Percentiles rank a stretch among this genome's conserved stretches.
These are phyloP conservation scores for Agrypnus murinus DNA, from an alignment of 2,888 invertebrate species.

Conservation along the genomic window DNA sequence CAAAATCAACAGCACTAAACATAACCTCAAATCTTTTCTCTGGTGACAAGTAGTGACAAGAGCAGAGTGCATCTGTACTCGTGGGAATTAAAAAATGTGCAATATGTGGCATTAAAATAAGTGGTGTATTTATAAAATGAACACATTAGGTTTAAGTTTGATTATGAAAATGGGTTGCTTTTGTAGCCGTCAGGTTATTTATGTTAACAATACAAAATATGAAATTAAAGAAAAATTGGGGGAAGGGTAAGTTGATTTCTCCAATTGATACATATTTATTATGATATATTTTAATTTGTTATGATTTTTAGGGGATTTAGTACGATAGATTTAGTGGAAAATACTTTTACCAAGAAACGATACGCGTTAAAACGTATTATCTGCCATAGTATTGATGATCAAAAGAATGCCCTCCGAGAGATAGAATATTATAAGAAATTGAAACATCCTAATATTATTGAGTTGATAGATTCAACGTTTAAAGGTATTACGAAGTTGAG, in stretches of 20 bases:
- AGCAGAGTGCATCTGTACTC: not conserved
- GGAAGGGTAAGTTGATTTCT: constrained; percentile 80
- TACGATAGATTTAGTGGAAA: constrained; percentile 84
- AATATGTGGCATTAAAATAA: constrained; percentile 14
- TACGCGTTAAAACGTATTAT: constrained; percentile 87
- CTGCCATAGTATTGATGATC: constrained; percentile 87
- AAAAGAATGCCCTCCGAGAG: constrained; percentile 81
- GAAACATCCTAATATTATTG: constrained; percentile 83
- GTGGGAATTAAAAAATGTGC: not conserved
- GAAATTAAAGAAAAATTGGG: constrained; percentile 81
- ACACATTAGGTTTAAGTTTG: constrained; percentile 80
- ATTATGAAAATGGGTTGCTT: constrained; percentile 85
- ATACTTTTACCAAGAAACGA: constrained; percentile 76
- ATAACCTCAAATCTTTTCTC: constrained; percentile 35
- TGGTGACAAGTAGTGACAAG: too few species aligned
- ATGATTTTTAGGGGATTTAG: constrained; percentile 83
- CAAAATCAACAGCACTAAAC: too few species aligned
- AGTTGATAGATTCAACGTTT: constrained; percentile 80
- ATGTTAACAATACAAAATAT: constrained; percentile 82
- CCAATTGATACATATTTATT: not conserved
- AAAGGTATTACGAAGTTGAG: too few species aligned
- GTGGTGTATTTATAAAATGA: constrained; percentile 72
- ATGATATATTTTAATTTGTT: constrained; percentile 24
- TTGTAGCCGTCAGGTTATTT: constrained; percentile 82
- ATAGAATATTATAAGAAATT: constrained; percentile 82